These are phyloP conservation scores for Gymnobelideus leadbeateri DNA, from an alignment of 2,113 vertebrate genomes.

Conservation along the genomic window DNA sequence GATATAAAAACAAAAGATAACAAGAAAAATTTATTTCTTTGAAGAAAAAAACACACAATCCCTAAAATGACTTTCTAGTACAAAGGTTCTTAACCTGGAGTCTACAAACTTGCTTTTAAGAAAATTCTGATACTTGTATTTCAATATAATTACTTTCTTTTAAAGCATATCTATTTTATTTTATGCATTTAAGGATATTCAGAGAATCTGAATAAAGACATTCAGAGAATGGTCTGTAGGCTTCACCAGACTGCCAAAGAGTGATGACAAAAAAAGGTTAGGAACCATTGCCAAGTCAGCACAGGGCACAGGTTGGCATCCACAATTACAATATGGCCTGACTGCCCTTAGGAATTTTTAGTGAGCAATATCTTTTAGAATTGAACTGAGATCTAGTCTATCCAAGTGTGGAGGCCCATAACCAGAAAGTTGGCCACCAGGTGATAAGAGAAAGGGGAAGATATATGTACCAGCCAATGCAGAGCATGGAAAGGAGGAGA, in stretches of 20 bases:
- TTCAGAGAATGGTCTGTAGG: no score
- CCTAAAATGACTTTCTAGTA: neutral
- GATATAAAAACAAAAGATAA: neutral
- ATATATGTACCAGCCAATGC: neutral
- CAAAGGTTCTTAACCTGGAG: neutral
- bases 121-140: no score
- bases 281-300: no score
- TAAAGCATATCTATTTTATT: no score
- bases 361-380: neutral
- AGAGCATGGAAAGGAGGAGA: neutral
- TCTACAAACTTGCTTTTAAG: neutral
- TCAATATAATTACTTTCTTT: no score
- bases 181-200: no score
- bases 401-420: neutral
- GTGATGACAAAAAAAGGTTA: no score
- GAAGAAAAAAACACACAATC: neutral
- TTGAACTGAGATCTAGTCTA: neutral
- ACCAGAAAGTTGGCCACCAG: neutral
- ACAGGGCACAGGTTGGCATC: neutral
- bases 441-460: neutral
- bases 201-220: no score
- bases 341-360: neutral
- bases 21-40: neutral
- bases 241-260: no score
- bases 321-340: neutral